phyloP scores from a whole-genome alignment of 2,113 vertebrate genomes.

The Heterocephalus glaber region DNA sequence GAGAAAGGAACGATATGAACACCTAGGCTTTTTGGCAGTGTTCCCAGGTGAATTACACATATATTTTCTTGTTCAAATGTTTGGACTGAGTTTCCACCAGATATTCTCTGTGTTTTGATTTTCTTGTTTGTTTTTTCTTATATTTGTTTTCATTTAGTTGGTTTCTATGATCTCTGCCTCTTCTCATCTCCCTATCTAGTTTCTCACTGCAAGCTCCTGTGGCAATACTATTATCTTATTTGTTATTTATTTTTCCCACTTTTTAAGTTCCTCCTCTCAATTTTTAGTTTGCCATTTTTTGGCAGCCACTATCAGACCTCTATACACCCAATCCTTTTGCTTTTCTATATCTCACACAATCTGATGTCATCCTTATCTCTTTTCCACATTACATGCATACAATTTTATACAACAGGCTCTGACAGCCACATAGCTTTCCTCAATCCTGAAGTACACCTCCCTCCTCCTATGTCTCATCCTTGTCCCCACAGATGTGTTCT shows the following conservation, averaged over 20 bases:
- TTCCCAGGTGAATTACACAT: background rate
- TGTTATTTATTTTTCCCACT: background rate
- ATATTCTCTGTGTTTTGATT: background rate
- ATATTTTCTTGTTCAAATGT: background rate
- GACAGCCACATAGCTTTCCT: background rate
- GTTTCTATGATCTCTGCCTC: background rate
- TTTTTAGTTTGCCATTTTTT: background rate
- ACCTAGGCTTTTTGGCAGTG: background rate
- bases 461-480: background rate
- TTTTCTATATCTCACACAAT: background rate
- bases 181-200: background rate
- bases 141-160: background rate
- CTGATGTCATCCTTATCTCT: background rate
- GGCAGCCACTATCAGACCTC: background rate
- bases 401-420: background rate
- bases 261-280: background rate
- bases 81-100: background rate
- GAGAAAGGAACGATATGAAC: background rate
- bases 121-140: background rate
- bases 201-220: background rate
- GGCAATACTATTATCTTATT: background rate
- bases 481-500: background rate
- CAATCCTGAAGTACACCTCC: background rate
- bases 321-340: background rate
- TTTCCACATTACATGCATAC: background rate